Base-by-base conservation (phyloP, 2,888 invertebrate genomes). In the Cephus nigrinus region DNA sequence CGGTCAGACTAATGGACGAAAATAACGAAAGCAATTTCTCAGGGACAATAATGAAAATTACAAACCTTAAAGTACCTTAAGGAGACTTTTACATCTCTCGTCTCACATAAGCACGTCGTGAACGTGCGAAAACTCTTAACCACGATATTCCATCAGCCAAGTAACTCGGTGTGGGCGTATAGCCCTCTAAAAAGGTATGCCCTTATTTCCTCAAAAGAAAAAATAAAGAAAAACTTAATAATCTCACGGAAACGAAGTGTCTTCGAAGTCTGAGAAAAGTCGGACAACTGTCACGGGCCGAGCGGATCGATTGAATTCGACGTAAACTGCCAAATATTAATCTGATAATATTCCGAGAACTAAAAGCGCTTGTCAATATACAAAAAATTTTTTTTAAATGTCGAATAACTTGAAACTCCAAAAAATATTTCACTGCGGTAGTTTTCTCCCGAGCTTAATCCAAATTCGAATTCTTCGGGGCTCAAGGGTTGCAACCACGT, bases 81-180 rank as follows among this genome's bases (percentile, higher is more conserved):
- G 23, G 9, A 55, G 35, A 35, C n/a, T n/a, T 74, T 74, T 34
- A 33, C 68, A 31, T 74, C 23, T 33, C 68, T 55, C 11, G 23
- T 33, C 30, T 55, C 75, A 34, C 68, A 36, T 69, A 55, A n/a
- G 15, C 40, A 71, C 34, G 40, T n/a, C 34, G 32, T 68, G 34
- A 69, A 75, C 71, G 35, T 75, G 71, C 36, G 36, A 75, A 75
- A 69, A 75, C 15, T 33, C 33, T 75, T 36, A 75, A 69, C 78
- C 36, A 76, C 40, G 76, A 77, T 82, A 82, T 78, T 79, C 83
- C 75, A 76, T 75, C 75, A 76, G 68, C 68, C 74, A 82, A 55
- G 23, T 55, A 55, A 9, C 23, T 55, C 55, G 9, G 9, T 23
- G 23, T 1, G 23, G 23, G 55, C 55, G 55, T 55, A 23, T 1